Base-by-base conservation (phyloP, 2,888 invertebrate genomes). In the Acronicta psi region DNA sequence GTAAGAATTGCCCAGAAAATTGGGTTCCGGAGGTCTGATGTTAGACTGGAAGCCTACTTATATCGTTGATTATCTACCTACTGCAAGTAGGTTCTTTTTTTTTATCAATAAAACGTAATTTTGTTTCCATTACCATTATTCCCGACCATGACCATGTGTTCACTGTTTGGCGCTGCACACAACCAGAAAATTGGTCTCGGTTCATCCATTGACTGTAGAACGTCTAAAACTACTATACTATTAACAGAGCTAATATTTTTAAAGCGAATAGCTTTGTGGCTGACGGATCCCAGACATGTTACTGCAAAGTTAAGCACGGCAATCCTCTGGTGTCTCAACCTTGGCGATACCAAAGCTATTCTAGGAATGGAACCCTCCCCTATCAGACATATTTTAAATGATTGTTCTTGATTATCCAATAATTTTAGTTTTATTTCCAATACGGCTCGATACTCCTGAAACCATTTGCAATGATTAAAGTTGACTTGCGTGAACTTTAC, bases 321-420 rank as follows among this genome's bases (percentile, higher is more conserved):
- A 17, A 86, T 74, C 58, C 83, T 85, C 20, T 85, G 81, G 36
- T 87, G 84, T 62, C 70, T 84, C 25, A 88, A 57, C 18, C 55
- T 64, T 1, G 94, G 94, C 23, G 77, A 69, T 3, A 92, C 38
- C 66, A 94, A 65, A 47, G 77, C 67, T 67, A 94, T 88, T 63
- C 94, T 87, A 0, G 94, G 94, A 76, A 94, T 93, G 2, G 88
- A 88, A 20, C 94, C 94, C 84, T 92, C 91, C 3, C 94, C 94
- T 40, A 92, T 89, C 20, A 94, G 73, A 68, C 93, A 93, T 69
- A 94, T 86, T 75, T 88, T 91, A 66, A 89, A 94, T 5, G 88
- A 86, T 62, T 89, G 84, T 65, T 90, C 85, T 69, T 90, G 83
- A 69, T 88, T 91, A 53, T 92, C 87, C 13, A 92, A 79, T 50